Evolutionary conservation across 2,888 invertebrate genomes (phyloP).

Genomic region (Lottia scabra): DNA sequence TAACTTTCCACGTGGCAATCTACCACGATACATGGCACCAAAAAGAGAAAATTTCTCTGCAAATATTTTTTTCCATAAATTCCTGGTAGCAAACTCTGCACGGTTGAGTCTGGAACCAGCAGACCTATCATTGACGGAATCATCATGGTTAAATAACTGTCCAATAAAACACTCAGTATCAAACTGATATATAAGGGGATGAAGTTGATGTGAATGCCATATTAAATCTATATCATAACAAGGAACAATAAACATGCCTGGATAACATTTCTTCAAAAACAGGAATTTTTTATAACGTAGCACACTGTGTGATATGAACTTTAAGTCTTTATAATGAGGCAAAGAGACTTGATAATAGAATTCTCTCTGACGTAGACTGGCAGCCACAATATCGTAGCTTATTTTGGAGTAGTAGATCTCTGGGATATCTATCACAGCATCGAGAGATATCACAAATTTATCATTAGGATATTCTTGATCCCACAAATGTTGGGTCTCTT

Average conservation of each 20-base stretch:
- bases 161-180: conserved; percentile 48
- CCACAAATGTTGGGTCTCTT: conserved; percentile 54
- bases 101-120: conserved; percentile 67
- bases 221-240: conserved; percentile 72
- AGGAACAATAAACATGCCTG: conserved; percentile 70
- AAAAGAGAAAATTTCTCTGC: conserved; percentile 67
- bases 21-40: conserved; percentile 71
- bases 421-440: conserved; percentile 17
- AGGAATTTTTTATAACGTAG: conserved; percentile 69
- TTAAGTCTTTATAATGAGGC: conserved; percentile 70
- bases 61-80: conserved; percentile 68
- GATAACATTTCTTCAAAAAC: conserved; percentile 66
- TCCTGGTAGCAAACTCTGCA: conserved; percentile 66
- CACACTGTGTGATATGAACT: conserved; percentile 67
- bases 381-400: conserved; percentile 67
- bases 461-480: conserved; percentile 44
- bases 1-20: conserved; percentile 68
- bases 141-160: conserved; percentile 70
- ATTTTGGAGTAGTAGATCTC: conserved; percentile 13
- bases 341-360: conserved; percentile 71
- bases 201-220: conserved; percentile 72
- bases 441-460: conserved; percentile 44
- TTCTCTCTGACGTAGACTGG: conserved; percentile 68
- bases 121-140: conserved; percentile 69
- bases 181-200: conserved; percentile 54